Conservation (phyloP, 2,888 invertebrate genomes). For the Pollenia amentaria region DNA sequence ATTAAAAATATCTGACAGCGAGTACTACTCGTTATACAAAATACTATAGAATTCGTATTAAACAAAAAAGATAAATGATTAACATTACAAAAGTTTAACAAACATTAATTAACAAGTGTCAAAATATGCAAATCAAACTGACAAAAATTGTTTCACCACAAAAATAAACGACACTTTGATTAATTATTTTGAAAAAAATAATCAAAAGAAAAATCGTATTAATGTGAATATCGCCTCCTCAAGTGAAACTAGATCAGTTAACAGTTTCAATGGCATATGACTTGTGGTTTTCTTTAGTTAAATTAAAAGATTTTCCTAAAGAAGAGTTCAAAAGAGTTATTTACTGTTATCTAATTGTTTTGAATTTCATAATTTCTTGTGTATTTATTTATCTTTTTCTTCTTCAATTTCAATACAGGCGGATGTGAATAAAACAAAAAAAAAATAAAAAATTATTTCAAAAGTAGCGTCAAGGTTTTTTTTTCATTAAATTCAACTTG, state of each 20-base stretch:
- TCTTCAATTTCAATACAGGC: slow-evolving; percentile 22
- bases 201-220: background rate
- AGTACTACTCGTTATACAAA: background rate
- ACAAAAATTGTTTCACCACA: slow-evolving; percentile 70
- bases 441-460: slow-evolving; percentile 15
- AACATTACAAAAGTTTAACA: slow-evolving; percentile 64
- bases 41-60: slow-evolving; percentile 31
- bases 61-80: slow-evolving; percentile 63
- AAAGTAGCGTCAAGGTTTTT: slow-evolving; percentile 67
- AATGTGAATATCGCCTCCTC: background rate
- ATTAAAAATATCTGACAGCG: background rate
- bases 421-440: slow-evolving; percentile 48
- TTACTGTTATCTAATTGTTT: slow-evolving; percentile 62
- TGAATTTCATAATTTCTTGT: slow-evolving; percentile 52
- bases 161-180: slow-evolving; percentile 63
- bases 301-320: slow-evolving; percentile 12
- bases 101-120: slow-evolving; percentile 82
- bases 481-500: slow-evolving; percentile 58
- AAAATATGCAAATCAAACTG: slow-evolving; percentile 81
- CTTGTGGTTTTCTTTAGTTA: slow-evolving; percentile 30
- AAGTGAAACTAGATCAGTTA: slow-evolving; percentile 9
- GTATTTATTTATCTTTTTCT: background rate
- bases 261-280: slow-evolving; percentile 1
- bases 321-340: slow-evolving; percentile 8
- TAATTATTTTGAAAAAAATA: slow-evolving; percentile 50